Evolutionary conservation across 2,888 invertebrate species (phyloP).

Genomic region (Ormyrus thymus): DNA sequence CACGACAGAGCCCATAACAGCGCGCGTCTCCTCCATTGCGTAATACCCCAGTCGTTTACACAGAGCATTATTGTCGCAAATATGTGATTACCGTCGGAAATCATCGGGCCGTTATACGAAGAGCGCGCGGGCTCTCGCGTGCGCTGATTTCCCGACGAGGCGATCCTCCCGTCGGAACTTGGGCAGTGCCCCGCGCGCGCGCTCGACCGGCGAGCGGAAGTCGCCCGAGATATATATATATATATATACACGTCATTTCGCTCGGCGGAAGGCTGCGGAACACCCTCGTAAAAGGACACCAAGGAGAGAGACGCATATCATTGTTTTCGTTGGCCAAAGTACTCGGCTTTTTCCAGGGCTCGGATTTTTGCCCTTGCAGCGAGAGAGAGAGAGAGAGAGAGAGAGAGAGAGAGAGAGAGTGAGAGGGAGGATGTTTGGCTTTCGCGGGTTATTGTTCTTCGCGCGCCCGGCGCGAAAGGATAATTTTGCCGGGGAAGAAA

Average conservation of each 20-base stretch:
- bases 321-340: constrained; percentile 37
- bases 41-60: constrained; percentile 69
- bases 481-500: background rate
- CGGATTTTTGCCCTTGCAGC: background rate
- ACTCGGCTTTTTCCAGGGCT: background rate
- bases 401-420: no score
- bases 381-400: background rate
- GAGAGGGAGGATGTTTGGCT: no score
- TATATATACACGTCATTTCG: constrained; percentile 60
- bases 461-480: no score
- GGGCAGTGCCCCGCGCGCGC: constrained; percentile 3
- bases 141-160: constrained; percentile 61
- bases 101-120: constrained; percentile 64
- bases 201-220: constrained; percentile 60
- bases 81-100: constrained; percentile 70
- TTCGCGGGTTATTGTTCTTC: no score
- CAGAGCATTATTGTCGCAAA: constrained; percentile 70
- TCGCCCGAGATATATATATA: constrained; percentile 58
- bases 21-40: constrained; percentile 62
- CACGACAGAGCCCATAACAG: background rate
- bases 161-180: background rate
- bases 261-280: constrained; percentile 55
- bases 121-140: constrained; percentile 59
- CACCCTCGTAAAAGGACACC: constrained; percentile 55
- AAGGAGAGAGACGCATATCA: constrained; percentile 27